Base-by-base conservation (phyloP, 2,888 invertebrate species). In the Drosophila yooni region DNA sequence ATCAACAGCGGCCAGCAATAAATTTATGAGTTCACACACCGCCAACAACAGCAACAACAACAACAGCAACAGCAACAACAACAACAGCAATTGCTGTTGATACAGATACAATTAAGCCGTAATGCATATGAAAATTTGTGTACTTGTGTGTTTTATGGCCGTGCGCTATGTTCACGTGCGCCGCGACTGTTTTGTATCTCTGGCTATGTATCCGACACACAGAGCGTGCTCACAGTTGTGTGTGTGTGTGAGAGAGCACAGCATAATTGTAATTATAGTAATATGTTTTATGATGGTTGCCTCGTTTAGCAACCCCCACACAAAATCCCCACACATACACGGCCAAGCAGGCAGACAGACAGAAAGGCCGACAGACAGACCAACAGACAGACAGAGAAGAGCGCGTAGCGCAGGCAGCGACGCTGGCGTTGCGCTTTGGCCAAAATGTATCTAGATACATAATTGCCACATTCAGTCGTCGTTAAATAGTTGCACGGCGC, bases 401-500 rank as follows among this genome's bases (percentile, higher is more conserved):
- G 79, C 70, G 69, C 77, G 74, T 54, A 67, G 58, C 70, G 72
- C 50, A 53, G 57, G 70, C 65, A 34, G 64, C 76, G 73, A 65
- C 74, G 83, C 67, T 63, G 76, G 65, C 82, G 74, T 71, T 68
- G 74, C 72, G 89, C 81, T 88, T 89, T 91, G 91, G 89, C 91
- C 86, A 90, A 92, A 92, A 91, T 92, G 91, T 92, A 92, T 92
- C 92, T 91, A 92, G 91, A 92, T 92, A 92, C 92, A 92, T 92
- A 92, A 92, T 92, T 92, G 92, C 91, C 92, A 91, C 91, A 92
- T 91, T 92, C 92, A 92, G 91, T 92, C 92, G 92, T 92, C 90
- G 92, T 92, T 92, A 92, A 92, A 92, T 92, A 92, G 92, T 92
- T 91, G 92, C 92, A 92, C 92, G 92, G 89, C 92, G 90, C 91